Conservation (phyloP, 2,113 vertebrate species). For the Pardalotus punctatus region DNA sequence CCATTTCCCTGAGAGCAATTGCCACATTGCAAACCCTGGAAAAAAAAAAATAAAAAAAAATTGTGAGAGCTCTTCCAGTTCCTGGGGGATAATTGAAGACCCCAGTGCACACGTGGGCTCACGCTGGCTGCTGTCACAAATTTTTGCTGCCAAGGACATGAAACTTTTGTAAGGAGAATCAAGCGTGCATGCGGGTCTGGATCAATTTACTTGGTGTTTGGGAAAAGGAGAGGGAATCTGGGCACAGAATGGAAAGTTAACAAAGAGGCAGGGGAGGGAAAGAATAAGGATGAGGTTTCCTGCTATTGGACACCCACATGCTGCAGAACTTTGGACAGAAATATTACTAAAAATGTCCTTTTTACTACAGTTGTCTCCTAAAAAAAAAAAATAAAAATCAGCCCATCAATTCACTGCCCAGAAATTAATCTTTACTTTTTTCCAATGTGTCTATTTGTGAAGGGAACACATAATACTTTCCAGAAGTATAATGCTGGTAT, state of each 20-base stretch:
- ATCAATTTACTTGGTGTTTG: not conserved
- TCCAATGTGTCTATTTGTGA: not conserved
- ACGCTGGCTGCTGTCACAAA: fast-evolving
- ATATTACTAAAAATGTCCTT: not conserved
- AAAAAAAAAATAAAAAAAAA: not conserved
- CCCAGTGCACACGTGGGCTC: fast-evolving
- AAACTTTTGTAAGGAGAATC: not conserved
- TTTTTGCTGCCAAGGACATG: not conserved
- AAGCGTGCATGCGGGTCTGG: not conserved
- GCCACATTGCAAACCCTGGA: not conserved
- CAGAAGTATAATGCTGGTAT: not conserved
- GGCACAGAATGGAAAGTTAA: not conserved
- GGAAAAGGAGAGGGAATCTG: not conserved
- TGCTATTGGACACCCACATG: not conserved
- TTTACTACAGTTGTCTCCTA: not conserved
- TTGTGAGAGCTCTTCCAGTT: not conserved
- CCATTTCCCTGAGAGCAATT: not conserved
- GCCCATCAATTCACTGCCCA: not conserved
- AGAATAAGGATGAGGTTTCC: not conserved
- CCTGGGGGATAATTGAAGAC: not conserved
- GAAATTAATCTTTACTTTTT: not conserved
- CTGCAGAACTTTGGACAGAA: not conserved
- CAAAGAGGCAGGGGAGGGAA: not conserved
- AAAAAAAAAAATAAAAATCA: not conserved
- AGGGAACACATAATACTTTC: not conserved